Conservation (phyloP, 2,113 vertebrate species). For the Macaca mulatta region DNA sequence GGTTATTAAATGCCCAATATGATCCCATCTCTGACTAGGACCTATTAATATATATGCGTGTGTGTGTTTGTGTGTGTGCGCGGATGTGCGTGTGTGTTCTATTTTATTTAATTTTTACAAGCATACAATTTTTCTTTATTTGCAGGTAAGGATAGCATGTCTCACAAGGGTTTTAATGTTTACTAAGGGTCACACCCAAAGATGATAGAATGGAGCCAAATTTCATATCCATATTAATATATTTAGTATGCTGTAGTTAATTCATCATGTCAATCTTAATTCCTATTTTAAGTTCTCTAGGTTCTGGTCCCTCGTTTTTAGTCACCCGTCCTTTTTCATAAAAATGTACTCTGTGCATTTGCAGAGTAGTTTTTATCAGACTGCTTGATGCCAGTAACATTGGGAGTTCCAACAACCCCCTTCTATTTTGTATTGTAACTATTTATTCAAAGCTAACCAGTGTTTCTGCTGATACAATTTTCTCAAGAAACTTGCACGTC, state of each 20-base stretch:
- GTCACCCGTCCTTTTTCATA: not conserved
- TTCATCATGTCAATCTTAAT: not conserved
- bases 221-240: not conserved
- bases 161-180: not conserved
- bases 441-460: rapidly evolving
- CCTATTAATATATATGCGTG: not conserved
- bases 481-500: not conserved
- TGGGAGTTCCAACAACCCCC: not conserved
- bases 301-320: not conserved
- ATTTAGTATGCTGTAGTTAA: not conserved
- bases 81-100: not conserved
- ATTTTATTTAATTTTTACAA: not conserved
- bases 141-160: not conserved
- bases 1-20: not conserved
- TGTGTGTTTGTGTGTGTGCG: not conserved
- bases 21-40: not conserved
- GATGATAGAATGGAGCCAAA: not conserved
- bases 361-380: not conserved
- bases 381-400: not conserved
- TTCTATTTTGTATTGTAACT: not conserved
- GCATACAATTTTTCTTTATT: not conserved
- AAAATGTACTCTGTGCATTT: not conserved
- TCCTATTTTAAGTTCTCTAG: not conserved
- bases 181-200: not conserved
- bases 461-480: not conserved